phyloP scores from a whole-genome alignment of 2,797 vertebrate species.

The Clarias fuscus region DNA sequence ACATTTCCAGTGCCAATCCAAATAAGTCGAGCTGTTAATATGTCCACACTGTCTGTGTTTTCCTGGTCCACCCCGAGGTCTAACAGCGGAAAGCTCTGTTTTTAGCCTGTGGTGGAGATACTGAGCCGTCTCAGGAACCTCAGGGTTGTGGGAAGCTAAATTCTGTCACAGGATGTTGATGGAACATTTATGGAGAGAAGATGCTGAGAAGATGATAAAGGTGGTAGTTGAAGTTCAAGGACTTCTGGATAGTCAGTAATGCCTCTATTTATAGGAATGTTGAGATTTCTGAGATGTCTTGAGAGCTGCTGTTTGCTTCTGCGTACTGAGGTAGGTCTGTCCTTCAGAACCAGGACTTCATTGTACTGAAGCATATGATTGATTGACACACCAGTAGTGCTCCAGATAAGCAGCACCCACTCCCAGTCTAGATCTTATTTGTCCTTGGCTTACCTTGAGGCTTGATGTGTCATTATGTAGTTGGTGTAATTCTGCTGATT shows the following conservation, averaged over 20 bases:
- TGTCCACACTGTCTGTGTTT: neutral
- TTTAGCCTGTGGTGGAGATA: constrained; percentile 5
- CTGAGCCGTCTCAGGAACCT: neutral
- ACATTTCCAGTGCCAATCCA: neutral
- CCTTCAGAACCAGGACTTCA: neutral
- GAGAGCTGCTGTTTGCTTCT: neutral
- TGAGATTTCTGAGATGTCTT: neutral
- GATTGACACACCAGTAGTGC: neutral
- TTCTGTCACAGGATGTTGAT: neutral
- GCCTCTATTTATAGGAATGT: neutral
- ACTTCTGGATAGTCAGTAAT: neutral
- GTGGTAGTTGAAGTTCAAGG: neutral
- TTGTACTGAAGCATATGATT: neutral
- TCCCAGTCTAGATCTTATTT: neutral
- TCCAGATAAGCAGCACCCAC: neutral
- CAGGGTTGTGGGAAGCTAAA: constrained; percentile 2
- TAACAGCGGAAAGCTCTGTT: neutral
- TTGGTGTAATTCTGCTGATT: too few relatives aligned
- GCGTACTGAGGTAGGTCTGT: neutral
- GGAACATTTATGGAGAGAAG: neutral
- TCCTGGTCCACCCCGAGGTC: constrained; percentile 12
- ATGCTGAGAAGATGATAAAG: neutral
- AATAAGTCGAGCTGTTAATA: neutral
- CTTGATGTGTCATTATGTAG: too few relatives aligned
- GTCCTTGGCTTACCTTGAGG: too few relatives aligned